Conservation (phyloP, 2,888 invertebrate species). For the Molorchus minor region DNA sequence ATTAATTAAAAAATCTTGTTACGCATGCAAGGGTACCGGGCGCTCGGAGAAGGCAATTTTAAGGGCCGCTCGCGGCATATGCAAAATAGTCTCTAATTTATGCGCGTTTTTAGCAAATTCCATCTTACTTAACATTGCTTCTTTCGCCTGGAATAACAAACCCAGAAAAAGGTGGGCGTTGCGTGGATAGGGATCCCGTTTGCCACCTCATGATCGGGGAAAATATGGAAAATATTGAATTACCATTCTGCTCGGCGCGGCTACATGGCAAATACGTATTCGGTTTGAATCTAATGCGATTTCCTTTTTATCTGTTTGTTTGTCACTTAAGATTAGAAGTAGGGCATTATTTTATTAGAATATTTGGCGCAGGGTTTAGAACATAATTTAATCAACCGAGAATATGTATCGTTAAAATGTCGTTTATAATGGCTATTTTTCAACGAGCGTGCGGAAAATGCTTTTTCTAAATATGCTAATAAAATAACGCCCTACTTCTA, state of each 20-base stretch:
- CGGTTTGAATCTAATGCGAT: background rate
- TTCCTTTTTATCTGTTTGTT: constrained; percentile 3
- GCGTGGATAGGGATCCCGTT: background rate
- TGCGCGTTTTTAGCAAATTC: constrained; percentile 33
- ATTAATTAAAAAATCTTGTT: constrained; percentile 63
- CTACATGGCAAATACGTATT: background rate
- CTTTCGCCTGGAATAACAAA: constrained; percentile 12
- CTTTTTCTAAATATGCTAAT: no score
- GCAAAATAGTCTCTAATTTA: constrained; percentile 41
- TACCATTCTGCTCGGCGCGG: background rate
- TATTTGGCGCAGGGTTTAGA: no score
- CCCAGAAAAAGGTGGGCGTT: constrained; percentile 6
- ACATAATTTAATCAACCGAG: no score
- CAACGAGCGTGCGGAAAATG: no score
- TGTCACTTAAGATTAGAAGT: background rate
- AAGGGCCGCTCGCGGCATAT: constrained; percentile 31
- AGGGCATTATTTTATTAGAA: background rate
- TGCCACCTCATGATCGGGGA: background rate
- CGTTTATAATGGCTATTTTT: no score
- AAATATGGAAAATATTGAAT: constrained; percentile 5
- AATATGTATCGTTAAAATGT: no score
- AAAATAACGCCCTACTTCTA: no score
- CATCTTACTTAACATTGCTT: constrained; percentile 18
- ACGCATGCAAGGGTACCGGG: constrained; percentile 53
- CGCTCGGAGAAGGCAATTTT: constrained; percentile 9